These are phyloP conservation scores for Chrysomela aeneicollis DNA, from an alignment of 2,888 invertebrate species.

Conservation along the genomic window DNA sequence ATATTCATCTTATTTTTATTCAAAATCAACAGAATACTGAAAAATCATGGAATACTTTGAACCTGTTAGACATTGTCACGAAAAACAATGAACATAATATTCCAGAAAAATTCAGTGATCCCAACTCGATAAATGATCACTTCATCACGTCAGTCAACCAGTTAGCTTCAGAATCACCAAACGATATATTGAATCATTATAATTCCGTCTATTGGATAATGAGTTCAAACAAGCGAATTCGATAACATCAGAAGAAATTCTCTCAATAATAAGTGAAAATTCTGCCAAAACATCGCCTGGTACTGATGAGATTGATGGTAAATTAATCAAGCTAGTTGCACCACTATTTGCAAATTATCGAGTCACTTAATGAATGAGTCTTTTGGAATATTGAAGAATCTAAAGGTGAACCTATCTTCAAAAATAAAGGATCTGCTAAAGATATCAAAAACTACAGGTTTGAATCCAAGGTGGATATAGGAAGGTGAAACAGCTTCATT, in stretches of 20 bases:
- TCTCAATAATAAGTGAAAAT: not conserved
- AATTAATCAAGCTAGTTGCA: not conserved
- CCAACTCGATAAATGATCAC: not conserved
- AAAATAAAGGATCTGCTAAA: not conserved
- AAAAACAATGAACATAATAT: not conserved
- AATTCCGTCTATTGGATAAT: too few relatives aligned
- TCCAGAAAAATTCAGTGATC: not conserved
- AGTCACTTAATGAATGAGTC: slow-evolving; percentile 1
- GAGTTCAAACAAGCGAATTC: too few relatives aligned
- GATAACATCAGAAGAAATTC: not conserved
- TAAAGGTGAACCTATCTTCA: not conserved
- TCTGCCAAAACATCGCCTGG: not conserved
- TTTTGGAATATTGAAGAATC: not conserved
- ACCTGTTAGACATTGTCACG: not conserved
- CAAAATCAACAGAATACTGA: not conserved
- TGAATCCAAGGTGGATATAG: too few relatives aligned
- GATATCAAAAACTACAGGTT: not conserved
- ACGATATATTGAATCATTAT: not conserved
- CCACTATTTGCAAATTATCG: not conserved
- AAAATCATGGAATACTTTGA: not conserved
- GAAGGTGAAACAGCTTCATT: too few relatives aligned
- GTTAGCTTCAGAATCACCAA: not conserved
- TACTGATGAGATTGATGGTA: not conserved
- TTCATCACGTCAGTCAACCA: not conserved
- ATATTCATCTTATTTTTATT: too few relatives aligned